These are phyloP conservation scores for Liposcelis brunnea DNA, from an alignment of 2,888 invertebrate species.

Conservation along the genomic window DNA sequence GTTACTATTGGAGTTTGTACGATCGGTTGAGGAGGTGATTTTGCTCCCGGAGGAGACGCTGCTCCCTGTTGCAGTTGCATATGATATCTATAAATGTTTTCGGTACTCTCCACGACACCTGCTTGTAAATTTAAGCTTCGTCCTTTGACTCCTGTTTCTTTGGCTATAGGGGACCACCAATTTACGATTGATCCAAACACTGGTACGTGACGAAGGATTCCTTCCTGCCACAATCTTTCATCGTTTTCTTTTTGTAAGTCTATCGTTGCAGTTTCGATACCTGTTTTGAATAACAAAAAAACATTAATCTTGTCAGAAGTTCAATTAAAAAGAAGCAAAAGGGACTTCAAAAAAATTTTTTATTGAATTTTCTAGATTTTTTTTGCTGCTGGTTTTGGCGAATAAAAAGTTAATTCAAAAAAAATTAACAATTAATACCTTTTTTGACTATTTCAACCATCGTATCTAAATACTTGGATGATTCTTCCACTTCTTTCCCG, in stretches of 20 bases:
- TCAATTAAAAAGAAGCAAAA: too few species aligned
- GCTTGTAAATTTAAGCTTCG: constrained; percentile 59
- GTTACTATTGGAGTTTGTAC: constrained; percentile 46
- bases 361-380: background rate
- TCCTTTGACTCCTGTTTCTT: constrained; percentile 61
- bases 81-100: constrained; percentile 52
- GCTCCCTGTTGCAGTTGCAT: constrained; percentile 55
- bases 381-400: background rate
- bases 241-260: constrained; percentile 83
- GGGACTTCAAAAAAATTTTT: too few species aligned
- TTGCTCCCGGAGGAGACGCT: constrained; percentile 36
- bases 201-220: constrained; percentile 74
- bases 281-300: constrained; percentile 33
- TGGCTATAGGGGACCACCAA: constrained; percentile 86
- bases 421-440: constrained; percentile 29
- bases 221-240: constrained; percentile 83
- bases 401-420: constrained; percentile 1
- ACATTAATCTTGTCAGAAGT: background rate
- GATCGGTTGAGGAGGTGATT: constrained; percentile 48
- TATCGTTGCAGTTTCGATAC: constrained; percentile 82
- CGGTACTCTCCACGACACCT: constrained; percentile 66
- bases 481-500: constrained; percentile 87
- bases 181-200: constrained; percentile 86
- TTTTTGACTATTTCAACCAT: constrained; percentile 91
- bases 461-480: constrained; percentile 75